These are phyloP conservation scores for Aleadryas rufinucha DNA, from an alignment of 2,113 vertebrate genomes.

Conservation along the genomic window DNA sequence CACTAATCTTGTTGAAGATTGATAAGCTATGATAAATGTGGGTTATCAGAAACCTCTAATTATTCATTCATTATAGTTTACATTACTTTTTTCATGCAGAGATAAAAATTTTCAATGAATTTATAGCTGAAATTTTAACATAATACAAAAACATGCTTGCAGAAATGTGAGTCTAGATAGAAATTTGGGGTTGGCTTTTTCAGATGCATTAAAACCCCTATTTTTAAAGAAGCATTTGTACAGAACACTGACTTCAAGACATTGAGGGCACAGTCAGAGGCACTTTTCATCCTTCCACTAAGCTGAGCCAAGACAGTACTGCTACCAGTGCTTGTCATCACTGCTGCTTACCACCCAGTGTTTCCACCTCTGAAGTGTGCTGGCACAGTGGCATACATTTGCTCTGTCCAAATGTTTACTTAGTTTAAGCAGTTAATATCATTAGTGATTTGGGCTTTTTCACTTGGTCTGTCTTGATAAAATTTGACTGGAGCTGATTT, in stretches of 20 bases:
- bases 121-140: not conserved
- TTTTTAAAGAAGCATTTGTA: not conserved
- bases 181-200: fast-evolving
- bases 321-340: not conserved
- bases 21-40: not conserved
- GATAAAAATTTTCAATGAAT: not conserved
- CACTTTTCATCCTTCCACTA: not conserved
- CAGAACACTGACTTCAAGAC: not conserved
- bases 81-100: not conserved
- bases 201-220: not conserved
- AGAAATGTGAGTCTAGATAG: not conserved
- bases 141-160: not conserved
- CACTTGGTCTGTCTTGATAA: not conserved
- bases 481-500: not conserved
- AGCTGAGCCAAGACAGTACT: not conserved
- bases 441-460: not conserved
- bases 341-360: not conserved
- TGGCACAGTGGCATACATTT: not conserved
- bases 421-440: not conserved
- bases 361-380: not conserved
- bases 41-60: not conserved
- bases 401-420: not conserved
- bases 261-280: not conserved
- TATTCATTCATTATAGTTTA: not conserved
- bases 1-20: not conserved